These are phyloP conservation scores for Serranus cabrilla DNA, from an alignment of 2,797 vertebrate species.

Conservation along the genomic window DNA sequence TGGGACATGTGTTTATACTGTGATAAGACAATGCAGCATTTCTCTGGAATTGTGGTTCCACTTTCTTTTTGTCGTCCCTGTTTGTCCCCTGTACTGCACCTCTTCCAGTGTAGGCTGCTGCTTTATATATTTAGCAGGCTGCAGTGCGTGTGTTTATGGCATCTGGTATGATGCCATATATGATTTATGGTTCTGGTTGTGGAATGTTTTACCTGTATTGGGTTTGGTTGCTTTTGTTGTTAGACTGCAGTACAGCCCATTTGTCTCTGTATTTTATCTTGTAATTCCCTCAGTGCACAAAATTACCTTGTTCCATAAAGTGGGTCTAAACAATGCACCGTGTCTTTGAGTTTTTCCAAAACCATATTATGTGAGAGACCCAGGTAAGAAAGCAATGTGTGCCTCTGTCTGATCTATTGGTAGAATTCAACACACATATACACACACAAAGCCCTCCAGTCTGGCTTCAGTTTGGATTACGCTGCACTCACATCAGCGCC, in stretches of 20 bases:
- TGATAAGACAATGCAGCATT: too few species aligned
- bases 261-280: constrained; percentile 15
- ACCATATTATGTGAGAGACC: constrained; percentile 2
- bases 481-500: constrained; percentile 51
- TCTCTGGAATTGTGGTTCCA: too few species aligned
- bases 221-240: too few species aligned
- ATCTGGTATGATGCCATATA: too few species aligned
- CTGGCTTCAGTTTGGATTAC: constrained; percentile 60
- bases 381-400: constrained; percentile 31
- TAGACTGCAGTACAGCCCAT: not conserved
- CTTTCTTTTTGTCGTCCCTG: too few species aligned
- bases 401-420: constrained; percentile 31
- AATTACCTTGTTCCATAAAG: constrained; percentile 19
- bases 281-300: constrained; percentile 11
- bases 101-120: too few species aligned
- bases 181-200: too few species aligned
- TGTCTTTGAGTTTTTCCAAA: not conserved
- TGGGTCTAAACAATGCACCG: constrained; percentile 13
- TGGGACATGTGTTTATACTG: too few species aligned
- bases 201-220: not conserved
- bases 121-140: too few species aligned
- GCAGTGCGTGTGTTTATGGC: too few species aligned
- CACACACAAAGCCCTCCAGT: constrained; percentile 41
- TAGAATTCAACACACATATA: constrained; percentile 8
- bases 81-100: too few species aligned